These are phyloP conservation scores for Phyllostomus discolor DNA, from an alignment of 2,113 vertebrate species.

Conservation along the genomic window DNA sequence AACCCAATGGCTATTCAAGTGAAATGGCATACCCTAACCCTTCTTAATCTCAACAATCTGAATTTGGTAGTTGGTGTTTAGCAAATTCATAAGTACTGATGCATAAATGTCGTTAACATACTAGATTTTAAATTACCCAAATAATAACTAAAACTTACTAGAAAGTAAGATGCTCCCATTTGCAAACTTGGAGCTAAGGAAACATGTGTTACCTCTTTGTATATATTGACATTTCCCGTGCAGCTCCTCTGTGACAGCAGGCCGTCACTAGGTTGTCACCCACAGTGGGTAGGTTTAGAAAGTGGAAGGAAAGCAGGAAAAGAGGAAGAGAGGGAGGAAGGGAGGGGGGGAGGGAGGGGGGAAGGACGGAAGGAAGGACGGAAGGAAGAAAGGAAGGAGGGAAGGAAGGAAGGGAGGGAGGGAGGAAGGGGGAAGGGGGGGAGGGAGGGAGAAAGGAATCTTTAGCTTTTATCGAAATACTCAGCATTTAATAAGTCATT, in stretches of 20 bases:
- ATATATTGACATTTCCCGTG: neutral
- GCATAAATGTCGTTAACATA: neutral
- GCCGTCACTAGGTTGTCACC: neutral
- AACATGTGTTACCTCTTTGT: neutral
- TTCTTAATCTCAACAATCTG: neutral
- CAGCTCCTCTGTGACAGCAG: neutral
- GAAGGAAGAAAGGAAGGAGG: rapidly evolving
- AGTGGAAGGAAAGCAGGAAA: neutral
- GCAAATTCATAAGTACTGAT: neutral
- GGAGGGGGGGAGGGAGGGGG: rapidly evolving
- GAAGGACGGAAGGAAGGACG: too few relatives aligned
- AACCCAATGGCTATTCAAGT: neutral
- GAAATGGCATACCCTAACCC: neutral
- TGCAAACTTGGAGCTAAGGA: neutral
- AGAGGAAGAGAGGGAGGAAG: rapidly evolving
- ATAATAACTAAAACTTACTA: neutral
- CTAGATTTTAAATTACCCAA: neutral
- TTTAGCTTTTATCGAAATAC: conserved; percentile 52
- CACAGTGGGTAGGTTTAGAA: neutral
- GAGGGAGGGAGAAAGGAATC: neutral
- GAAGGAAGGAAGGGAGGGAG: neutral
- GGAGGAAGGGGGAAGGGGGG: neutral
- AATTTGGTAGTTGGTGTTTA: neutral
- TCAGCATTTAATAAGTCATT: conserved; percentile 65
- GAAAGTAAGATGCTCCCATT: neutral